These are phyloP conservation scores for Plectropomus leopardus DNA, from an alignment of 2,113 vertebrate species.

Conservation along the genomic window DNA sequence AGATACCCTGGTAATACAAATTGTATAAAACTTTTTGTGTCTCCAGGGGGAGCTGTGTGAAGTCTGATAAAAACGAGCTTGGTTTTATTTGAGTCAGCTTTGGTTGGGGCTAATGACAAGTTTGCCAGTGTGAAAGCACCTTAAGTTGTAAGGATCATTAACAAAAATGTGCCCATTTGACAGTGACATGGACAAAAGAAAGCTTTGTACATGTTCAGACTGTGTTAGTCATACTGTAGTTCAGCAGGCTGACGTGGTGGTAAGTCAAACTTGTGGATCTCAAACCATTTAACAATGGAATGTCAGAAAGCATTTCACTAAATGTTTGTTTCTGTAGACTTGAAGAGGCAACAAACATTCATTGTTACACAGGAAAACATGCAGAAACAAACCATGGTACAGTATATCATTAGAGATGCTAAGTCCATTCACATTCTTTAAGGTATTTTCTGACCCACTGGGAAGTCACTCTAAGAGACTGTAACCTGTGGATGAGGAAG, in stretches of 20 bases:
- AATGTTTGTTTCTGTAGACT: background rate
- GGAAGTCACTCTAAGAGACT: background rate
- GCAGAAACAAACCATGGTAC: constrained; percentile 12
- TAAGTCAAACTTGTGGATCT: background rate
- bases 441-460: background rate
- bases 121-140: constrained; percentile 3
- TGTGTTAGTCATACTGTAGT: background rate
- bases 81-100: no score
- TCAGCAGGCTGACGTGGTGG: background rate
- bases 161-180: constrained; percentile 2
- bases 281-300: background rate
- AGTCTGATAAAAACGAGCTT: no score
- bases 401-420: background rate
- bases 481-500: constrained; percentile 1
- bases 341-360: constrained; percentile 15
- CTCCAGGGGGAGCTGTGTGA: no score
- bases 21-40: no score
- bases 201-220: background rate
- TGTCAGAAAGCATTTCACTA: background rate
- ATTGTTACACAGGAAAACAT: constrained; percentile 15
- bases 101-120: no score
- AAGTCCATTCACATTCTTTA: constrained; percentile 6
- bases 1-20: no score
- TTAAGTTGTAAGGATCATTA: background rate
- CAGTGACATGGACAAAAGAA: constrained; percentile 14